Percentiles rank a stretch among this genome's conserved stretches.
These are phyloP conservation scores for Centrocercus urophasianus DNA, from an alignment of 2,113 vertebrate genomes.

Conservation along the genomic window DNA sequence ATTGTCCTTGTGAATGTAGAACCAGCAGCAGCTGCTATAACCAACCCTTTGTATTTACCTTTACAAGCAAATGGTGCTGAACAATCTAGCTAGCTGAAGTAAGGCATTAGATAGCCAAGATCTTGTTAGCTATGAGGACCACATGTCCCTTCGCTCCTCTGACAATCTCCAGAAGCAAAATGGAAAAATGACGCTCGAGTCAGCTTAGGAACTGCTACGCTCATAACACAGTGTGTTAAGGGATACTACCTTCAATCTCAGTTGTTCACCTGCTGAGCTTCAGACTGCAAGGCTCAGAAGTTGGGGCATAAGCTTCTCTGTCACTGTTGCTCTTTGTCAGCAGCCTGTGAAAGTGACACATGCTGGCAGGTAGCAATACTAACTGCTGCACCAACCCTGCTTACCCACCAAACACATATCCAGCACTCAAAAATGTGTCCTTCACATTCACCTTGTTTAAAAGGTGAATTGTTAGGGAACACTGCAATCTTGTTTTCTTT, in stretches of 20 bases:
- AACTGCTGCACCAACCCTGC: background rate
- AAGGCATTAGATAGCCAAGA: background rate
- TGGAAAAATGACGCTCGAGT: background rate
- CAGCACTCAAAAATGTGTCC: background rate
- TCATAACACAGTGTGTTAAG: fast-evolving
- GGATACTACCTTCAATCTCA: background rate
- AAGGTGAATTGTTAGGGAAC: background rate
- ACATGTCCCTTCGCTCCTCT: background rate
- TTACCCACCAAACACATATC: background rate
- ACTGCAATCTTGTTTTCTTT: background rate
- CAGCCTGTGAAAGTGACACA: background rate
- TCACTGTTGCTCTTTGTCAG: background rate
- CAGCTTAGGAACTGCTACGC: background rate
- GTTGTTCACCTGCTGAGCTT: background rate
- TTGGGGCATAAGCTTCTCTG: background rate
- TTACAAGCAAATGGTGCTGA: background rate
- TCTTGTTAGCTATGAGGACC: fast-evolving
- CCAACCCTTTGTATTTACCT: background rate
- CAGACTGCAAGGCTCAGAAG: fast-evolving
- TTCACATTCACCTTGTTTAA: background rate
- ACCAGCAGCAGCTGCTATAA: background rate
- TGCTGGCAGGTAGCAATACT: background rate
- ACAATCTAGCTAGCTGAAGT: background rate
- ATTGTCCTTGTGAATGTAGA: background rate
- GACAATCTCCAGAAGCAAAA: background rate